Evolutionary conservation across 2,888 invertebrate species (phyloP), one percentile per base, ranked within the genome.

Genomic region (Noctuana brunneofusca): DNA sequence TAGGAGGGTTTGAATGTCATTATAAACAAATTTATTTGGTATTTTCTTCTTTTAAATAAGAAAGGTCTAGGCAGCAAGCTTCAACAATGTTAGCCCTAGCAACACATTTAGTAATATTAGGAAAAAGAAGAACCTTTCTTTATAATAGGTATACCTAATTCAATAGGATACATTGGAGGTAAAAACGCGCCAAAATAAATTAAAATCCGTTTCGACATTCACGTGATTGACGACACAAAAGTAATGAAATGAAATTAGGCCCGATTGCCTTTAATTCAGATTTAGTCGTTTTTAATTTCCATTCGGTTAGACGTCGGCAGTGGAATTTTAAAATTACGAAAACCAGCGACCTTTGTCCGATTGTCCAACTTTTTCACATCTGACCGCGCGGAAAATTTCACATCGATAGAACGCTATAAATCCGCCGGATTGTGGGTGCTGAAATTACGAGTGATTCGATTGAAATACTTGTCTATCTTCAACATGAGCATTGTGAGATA

Each of bases 351-450:
- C 71, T 68, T 68, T 66, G 68, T 69, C 69, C 70, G 59, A 66
- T 72, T 67, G 75, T 73, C 73, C 69, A 76, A 76, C 74, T 78
- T 75, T 76, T 75, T 71, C 71, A 68, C 75, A 69, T 69, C 66
- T 70, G 75, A 70, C 70, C 74, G 77, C 69, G 74, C 65, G 76
- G 80, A 79, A 81, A 81, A 81, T 80, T 38, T 74, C 72, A 67
- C 76, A 76, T 78, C 72, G 74, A 77, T 78, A 79, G 74, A 73
- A 72, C 75, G 72, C 55, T 38, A 14, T 30, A 14, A 54, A 54
- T 18, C 16, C 18, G 52, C 12, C 0, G 32, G 30, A 20, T 66
- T 48, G 64, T 24, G 63, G 65, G 65, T 69, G 69, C 59, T 66
- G 59, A 54, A 52, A 62, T 65, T 43, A 64, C 58, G 52, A 59